phyloP scores from a whole-genome alignment of 2,888 invertebrate genomes.

The Rhabditoides inermis region DNA sequence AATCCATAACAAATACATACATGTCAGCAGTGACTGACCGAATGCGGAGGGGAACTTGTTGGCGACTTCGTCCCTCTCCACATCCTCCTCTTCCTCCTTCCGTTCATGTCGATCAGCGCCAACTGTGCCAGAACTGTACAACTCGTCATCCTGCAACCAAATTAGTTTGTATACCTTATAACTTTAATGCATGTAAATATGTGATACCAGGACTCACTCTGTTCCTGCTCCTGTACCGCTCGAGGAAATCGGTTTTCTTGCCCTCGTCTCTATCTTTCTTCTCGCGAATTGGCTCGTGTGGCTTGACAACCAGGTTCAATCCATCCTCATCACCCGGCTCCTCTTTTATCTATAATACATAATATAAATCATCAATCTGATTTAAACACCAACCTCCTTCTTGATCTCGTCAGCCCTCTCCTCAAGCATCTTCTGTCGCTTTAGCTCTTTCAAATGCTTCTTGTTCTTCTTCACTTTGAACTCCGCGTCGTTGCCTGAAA shows the following conservation, averaged over 20 bases:
- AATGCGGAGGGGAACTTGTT: neutral
- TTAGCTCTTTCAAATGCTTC: slow-evolving; percentile 31
- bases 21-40: neutral
- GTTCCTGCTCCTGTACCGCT: too few species aligned
- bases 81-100: slow-evolving; percentile 11
- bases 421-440: slow-evolving; percentile 24
- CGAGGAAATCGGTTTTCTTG: too few species aligned
- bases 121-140: too few species aligned
- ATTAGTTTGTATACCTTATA: too few species aligned
- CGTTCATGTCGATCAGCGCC: too few species aligned
- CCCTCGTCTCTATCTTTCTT: slow-evolving; percentile 10
- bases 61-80: neutral
- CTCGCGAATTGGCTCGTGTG: neutral
- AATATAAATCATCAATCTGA: too few species aligned
- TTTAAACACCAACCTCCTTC: too few species aligned
- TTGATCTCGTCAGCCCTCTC: slow-evolving; percentile 16
- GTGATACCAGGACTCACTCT: too few species aligned
- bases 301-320: neutral
- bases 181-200: too few species aligned
- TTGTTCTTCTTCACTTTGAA: slow-evolving; percentile 42
- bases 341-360: slow-evolving; percentile 9
- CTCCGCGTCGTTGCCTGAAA: slow-evolving; percentile 10
- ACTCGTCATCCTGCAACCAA: too few species aligned
- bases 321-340: slow-evolving; percentile 3
- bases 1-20: slow-evolving; percentile 3